phyloP scores from a whole-genome alignment of 2,113 vertebrate species.

The human (Homo sapiens) region DNA sequence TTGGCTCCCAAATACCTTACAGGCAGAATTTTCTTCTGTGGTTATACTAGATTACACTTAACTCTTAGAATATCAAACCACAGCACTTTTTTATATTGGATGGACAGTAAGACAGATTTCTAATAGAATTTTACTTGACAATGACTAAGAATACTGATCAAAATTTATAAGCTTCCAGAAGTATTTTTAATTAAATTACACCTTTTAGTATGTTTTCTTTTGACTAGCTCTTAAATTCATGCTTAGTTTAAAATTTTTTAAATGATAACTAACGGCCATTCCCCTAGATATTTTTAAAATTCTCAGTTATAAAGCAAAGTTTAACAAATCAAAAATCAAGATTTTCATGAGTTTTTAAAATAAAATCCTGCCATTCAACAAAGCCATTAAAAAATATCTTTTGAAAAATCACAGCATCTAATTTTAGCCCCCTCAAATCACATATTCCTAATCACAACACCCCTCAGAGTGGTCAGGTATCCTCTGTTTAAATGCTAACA shows the following conservation, averaged over 20 bases:
- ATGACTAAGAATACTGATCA: neutral
- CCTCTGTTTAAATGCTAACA: neutral
- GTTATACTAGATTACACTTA: conserved; percentile 8
- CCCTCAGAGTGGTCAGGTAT: neutral
- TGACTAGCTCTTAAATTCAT: neutral
- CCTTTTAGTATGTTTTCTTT: neutral
- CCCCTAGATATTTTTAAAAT: neutral
- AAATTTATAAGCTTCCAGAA: neutral
- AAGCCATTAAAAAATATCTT: neutral
- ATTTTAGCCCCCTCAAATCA: neutral
- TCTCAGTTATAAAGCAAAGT: neutral
- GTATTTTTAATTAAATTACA: neutral
- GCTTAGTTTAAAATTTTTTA: neutral
- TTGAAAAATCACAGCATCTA: neutral
- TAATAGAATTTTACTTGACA: neutral
- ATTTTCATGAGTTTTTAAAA: conserved; percentile 23
- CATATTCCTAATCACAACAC: neutral
- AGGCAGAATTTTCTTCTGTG: conserved; percentile 35
- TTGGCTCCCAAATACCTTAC: conserved; percentile 12
- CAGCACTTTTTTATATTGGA: neutral
- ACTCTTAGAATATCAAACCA: conserved; percentile 40
- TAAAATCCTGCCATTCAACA: neutral
- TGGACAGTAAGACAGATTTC: neutral
- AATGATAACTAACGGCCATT: neutral
- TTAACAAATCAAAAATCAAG: conserved; percentile 19